Base-by-base conservation (phyloP, 2,888 invertebrate genomes). In the Acrobasis repandana region DNA sequence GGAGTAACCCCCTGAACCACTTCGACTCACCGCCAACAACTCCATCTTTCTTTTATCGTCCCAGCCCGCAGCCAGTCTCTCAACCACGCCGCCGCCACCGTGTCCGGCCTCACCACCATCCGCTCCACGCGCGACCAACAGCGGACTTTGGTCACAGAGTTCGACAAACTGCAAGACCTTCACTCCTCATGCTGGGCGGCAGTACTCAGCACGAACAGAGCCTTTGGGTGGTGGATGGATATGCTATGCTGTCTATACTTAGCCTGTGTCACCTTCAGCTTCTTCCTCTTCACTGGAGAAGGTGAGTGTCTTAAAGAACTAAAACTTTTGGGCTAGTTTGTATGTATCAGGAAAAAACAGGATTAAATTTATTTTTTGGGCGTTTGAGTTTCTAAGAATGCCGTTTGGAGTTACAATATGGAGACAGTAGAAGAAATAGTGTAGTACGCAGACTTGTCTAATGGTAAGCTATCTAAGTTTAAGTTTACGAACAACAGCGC, bases 41-140 rank as follows among this genome's bases (percentile, higher is more conserved):
- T n/a, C n/a, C 2, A 20, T 20, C 4, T 4, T 20, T 2, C 4
- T 2, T 2, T 20, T 20, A 20, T 20, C 20, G 3, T 63, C 34
- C 0, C 79, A 97, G 97, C 96, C 38, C 94, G 97, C 59, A 97
- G 97, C 72, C 97, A 97, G 14, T 96, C 98, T 0, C 96, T 97
- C 74, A 95, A 95, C 59, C 97, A 98, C 80, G 87, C 97, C 16
- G 96, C 95, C 64, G 95, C 97, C 0, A 96, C 96, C 0, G 93
- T 98, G 1, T 94, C 96, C 69, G 98, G 98, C 0, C 86, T 98
- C 2, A 94, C 96, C 3, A 97, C 97, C 0, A 96, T 98, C 61
- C 88, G 98, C 51, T 96, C 97, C 0, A 95, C 95, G 59, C 90
- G 93, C 11, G 95, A 94, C 0, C 91, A 94, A 56, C 95, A 96